phyloP scores from a whole-genome alignment of 2,113 vertebrate genomes.

The Ovibos moschatus region DNA sequence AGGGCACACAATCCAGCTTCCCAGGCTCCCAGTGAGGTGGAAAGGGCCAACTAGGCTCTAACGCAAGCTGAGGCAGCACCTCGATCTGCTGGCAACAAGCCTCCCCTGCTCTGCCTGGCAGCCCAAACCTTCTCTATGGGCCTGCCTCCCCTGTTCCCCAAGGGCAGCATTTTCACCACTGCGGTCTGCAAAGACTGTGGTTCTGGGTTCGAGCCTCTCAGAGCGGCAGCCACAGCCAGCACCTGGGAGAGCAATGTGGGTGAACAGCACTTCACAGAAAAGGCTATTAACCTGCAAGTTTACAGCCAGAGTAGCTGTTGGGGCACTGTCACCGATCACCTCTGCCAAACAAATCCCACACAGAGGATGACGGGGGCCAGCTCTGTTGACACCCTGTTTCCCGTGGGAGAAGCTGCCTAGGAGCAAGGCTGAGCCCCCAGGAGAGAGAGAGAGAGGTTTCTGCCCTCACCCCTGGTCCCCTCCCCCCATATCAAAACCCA shows the following conservation, averaged over 20 bases:
- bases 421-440: background rate
- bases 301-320: background rate
- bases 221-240: background rate
- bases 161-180: background rate
- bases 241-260: background rate
- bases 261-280: background rate
- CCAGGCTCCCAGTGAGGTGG: background rate
- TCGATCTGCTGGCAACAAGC: background rate
- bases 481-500: background rate
- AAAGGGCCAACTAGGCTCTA: background rate
- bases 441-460: background rate
- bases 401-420: background rate
- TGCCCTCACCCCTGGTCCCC: too few relatives aligned
- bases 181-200: too few relatives aligned
- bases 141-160: too few relatives aligned
- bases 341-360: background rate
- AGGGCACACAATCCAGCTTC: background rate
- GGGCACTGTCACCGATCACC: fast-evolving
- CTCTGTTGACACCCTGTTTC: fast-evolving
- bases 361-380: background rate
- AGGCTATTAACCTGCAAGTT: background rate
- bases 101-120: background rate
- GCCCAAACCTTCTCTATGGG: too few relatives aligned
- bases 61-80: background rate
- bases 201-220: background rate